Percentiles rank a stretch among this genome's conserved stretches.
Conservation (phyloP, 2,113 vertebrate species). For the Todiramphus saurophagus region DNA sequence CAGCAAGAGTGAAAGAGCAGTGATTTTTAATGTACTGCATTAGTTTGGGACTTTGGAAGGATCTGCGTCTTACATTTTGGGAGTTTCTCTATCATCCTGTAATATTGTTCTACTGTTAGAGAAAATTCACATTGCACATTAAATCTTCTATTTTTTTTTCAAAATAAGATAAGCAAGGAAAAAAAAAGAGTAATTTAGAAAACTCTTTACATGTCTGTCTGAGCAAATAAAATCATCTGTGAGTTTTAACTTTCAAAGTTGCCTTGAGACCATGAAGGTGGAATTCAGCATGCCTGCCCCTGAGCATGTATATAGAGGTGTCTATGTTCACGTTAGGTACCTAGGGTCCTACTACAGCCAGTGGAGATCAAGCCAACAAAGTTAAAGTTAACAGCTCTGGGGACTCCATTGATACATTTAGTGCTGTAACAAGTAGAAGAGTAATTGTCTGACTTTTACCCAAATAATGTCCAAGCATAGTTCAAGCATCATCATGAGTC, state of each 20-base stretch:
- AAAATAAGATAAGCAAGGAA: neutral
- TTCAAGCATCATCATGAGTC: neutral
- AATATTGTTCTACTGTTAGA: neutral
- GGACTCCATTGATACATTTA: neutral
- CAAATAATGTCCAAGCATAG: neutral
- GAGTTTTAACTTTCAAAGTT: neutral
- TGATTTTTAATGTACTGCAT: neutral
- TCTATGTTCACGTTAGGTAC: neutral
- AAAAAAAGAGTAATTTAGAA: neutral
- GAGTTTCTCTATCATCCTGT: neutral
- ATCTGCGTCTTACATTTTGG: neutral
- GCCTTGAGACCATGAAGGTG: neutral
- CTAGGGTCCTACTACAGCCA: neutral
- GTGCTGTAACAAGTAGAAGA: neutral
- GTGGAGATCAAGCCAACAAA: rapidly evolving
- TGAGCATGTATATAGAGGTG: neutral
- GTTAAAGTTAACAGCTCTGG: neutral
- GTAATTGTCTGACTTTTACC: neutral
- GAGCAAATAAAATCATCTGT: neutral
- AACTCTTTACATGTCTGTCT: neutral
- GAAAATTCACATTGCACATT: neutral
- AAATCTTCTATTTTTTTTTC: neutral
- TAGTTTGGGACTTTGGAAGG: neutral
- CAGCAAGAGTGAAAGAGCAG: neutral
- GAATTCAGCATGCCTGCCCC: neutral